phyloP scores from a whole-genome alignment of 2,113 vertebrate species.

The Haplotaxodon microlepis region DNA sequence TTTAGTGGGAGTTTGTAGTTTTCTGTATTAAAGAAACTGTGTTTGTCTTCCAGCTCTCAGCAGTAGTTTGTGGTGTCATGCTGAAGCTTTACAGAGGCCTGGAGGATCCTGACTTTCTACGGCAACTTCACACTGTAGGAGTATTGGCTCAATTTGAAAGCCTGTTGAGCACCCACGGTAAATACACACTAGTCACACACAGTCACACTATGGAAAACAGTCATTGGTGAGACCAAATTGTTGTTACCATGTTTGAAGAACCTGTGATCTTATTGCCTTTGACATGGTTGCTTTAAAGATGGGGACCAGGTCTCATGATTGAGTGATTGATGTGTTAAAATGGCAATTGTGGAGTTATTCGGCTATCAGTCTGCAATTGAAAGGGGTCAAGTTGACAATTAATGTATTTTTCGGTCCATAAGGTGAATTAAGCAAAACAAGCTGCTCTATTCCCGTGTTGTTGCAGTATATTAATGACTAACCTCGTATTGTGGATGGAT shows the following conservation, averaged over 20 bases:
- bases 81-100: slow-evolving; percentile 77
- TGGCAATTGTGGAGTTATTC: neutral
- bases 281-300: neutral
- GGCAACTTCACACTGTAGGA: slow-evolving; percentile 80
- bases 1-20: neutral
- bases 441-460: neutral
- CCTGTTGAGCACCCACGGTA: slow-evolving; percentile 87
- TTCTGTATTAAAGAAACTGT: neutral
- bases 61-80: slow-evolving; percentile 79
- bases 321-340: neutral
- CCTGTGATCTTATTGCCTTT: neutral
- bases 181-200: neutral
- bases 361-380: neutral
- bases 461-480: too few species aligned
- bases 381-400: neutral
- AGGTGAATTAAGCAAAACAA: neutral
- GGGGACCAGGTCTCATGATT: rapidly evolving
- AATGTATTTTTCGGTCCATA: rapidly evolving
- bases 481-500: too few species aligned
- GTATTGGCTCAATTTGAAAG: slow-evolving; percentile 82
- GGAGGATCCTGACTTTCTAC: slow-evolving; percentile 75
- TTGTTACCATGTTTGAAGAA: neutral
- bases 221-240: neutral
- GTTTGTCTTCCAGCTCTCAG: slow-evolving; percentile 56
- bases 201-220: neutral